These are phyloP conservation scores for Okamejei kenojei DNA, from an alignment of 2,797 vertebrate genomes.

Conservation along the genomic window DNA sequence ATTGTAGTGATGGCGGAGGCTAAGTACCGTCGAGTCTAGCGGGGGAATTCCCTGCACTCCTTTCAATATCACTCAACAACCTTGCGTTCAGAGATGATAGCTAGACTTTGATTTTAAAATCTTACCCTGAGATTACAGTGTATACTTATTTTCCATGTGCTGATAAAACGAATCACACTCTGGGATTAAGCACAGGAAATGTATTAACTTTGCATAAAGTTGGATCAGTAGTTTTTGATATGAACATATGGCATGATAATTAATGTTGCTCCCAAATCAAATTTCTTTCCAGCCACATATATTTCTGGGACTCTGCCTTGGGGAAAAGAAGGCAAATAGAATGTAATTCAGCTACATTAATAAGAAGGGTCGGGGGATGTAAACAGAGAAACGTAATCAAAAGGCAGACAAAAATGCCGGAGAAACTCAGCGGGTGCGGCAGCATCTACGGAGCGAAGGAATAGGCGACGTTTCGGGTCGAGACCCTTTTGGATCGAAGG, in stretches of 20 bases:
- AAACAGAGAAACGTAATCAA: background rate
- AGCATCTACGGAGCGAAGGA: too few species aligned
- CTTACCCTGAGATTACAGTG: background rate
- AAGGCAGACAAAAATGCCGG: too few species aligned
- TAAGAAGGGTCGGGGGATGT: background rate
- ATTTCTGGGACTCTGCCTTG: background rate
- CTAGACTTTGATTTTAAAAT: background rate
- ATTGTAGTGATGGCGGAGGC: background rate
- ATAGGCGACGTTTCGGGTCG: too few species aligned
- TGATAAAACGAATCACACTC: background rate
- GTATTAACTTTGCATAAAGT: background rate
- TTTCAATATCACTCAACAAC: background rate
- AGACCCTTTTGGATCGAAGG: too few species aligned
- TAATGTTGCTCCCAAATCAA: background rate
- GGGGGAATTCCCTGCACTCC: background rate
- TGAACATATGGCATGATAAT: background rate
- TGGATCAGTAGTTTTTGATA: background rate
- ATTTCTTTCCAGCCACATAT: background rate
- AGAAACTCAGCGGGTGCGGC: too few species aligned
- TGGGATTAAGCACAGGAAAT: background rate
- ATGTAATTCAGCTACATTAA: background rate
- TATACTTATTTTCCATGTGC: background rate
- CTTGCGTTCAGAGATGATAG: background rate
- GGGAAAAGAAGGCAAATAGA: background rate
- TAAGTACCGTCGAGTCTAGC: background rate